A percentile compares a stretch with the other conserved stretches of the same genome.
phyloP scores from a whole-genome alignment of 1,140 invertebrate genomes.

The Chymomyza costata region DNA sequence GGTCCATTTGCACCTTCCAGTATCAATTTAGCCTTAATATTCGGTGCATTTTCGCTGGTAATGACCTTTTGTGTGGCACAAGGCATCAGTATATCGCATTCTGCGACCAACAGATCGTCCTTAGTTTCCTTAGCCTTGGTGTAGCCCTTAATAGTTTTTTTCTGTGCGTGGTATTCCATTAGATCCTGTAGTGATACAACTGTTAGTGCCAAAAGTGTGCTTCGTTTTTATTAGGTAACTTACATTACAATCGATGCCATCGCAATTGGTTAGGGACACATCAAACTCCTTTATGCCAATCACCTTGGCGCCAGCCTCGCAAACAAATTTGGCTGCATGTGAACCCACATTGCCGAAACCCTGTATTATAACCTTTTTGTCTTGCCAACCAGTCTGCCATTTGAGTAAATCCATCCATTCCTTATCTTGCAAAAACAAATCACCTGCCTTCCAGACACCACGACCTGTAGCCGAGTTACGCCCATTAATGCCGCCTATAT shows the following conservation, averaged over 20 bases:
- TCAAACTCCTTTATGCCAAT: conserved; percentile 88
- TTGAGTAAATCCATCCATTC: conserved; percentile 87
- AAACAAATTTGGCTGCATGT: conserved; percentile 85
- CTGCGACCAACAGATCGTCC: conserved; percentile 81
- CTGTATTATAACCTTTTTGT: conserved; percentile 92
- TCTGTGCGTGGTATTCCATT: conserved; percentile 42
- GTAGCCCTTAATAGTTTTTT: conserved; percentile 85
- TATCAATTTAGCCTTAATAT: conserved; percentile 85
- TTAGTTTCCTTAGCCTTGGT: conserved; percentile 81
- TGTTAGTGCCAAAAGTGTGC: too few relatives aligned
- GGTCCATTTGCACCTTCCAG: conserved; percentile 93
- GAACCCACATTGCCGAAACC: conserved; percentile 93
- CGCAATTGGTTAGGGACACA: conserved; percentile 82
- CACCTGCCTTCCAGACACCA: conserved; percentile 88
- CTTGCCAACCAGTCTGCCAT: conserved; percentile 81
- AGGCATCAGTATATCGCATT: conserved; percentile 91
- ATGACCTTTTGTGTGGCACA: conserved; percentile 91
- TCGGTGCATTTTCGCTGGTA: conserved; percentile 83
- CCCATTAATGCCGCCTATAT: conserved; percentile 86
- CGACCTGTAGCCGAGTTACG: conserved; percentile 91
- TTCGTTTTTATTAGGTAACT: conserved; percentile 4
- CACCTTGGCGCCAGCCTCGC: conserved; percentile 86
- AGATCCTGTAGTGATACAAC: conserved; percentile 51
- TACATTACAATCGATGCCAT: conserved; percentile 88
- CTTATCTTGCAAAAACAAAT: conserved; percentile 86